Evolutionary conservation across 2,113 vertebrate species (phyloP).

Genomic region (Verasper variegatus): DNA sequence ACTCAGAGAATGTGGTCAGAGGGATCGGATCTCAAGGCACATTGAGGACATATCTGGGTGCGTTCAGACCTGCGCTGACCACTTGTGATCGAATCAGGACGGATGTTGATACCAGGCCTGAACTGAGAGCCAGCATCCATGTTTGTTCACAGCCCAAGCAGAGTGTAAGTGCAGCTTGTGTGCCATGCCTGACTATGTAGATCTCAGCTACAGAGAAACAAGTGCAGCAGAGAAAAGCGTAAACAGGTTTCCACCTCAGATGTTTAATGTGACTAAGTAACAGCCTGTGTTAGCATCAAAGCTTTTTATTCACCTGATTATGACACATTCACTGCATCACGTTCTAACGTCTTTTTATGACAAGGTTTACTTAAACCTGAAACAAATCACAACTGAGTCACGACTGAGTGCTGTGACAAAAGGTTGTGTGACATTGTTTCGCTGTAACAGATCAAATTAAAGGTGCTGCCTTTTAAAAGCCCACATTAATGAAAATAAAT

Average conservation of each 20-base stretch:
- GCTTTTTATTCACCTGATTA: conserved; percentile 7
- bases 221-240: conserved; percentile 41
- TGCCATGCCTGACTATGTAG: neutral
- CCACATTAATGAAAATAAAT: conserved; percentile 2
- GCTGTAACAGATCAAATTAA: neutral
- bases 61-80: too few species aligned
- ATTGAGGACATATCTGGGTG: too few species aligned
- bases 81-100: too few species aligned
- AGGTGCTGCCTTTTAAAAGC: conserved; percentile 26
- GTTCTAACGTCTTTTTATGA: neutral
- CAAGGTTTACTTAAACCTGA: too few species aligned
- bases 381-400: neutral
- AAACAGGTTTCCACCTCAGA: neutral
- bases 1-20: too few species aligned
- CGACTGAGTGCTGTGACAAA: neutral
- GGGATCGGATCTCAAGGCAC: too few species aligned
- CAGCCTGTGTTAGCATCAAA: conserved; percentile 9
- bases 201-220: conserved; percentile 19
- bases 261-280: conserved; percentile 17
- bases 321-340: neutral
- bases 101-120: too few species aligned
- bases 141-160: neutral
- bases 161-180: neutral
- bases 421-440: neutral
- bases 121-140: too few species aligned